These are phyloP conservation scores for Spongilla lacustris DNA, from an alignment of 37 sponge, comb jelly and placozoan species.

Conservation along the genomic window DNA sequence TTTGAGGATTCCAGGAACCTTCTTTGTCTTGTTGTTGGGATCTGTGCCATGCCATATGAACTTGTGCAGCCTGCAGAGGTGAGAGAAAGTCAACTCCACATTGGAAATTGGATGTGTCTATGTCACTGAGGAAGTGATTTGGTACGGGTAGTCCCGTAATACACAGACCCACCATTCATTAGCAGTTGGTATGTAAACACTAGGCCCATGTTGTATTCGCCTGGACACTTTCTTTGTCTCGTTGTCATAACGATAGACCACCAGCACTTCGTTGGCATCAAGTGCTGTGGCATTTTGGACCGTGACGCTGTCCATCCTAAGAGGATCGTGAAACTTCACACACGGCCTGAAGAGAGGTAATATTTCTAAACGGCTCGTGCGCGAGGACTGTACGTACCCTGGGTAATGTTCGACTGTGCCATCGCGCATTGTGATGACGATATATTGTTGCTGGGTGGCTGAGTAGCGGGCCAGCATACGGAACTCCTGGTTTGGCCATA, in stretches of 20 bases:
- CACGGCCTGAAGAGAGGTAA: slow-evolving; percentile 53
- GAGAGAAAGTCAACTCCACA: too few relatives aligned
- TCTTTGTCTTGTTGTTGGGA: slow-evolving; percentile 82
- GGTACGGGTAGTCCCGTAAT: too few relatives aligned
- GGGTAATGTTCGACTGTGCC: slow-evolving; percentile 70
- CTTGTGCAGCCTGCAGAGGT: slow-evolving; percentile 66
- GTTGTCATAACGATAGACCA: slow-evolving; percentile 74
- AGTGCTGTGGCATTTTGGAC: slow-evolving; percentile 66
- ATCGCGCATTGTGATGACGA: slow-evolving; percentile 36
- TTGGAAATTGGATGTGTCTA: too few relatives aligned
- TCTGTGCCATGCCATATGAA: slow-evolving; percentile 94
- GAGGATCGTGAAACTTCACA: slow-evolving; percentile 67
- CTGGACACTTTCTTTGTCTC: slow-evolving; percentile 64
- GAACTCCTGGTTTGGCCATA: slow-evolving; percentile 42
- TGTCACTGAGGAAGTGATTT: too few relatives aligned
- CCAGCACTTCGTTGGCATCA: slow-evolving; percentile 89
- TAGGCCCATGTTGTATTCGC: slow-evolving; percentile 80
- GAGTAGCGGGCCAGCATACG: slow-evolving; percentile 29
- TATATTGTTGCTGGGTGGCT: slow-evolving; percentile 80
- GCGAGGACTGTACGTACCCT: slow-evolving; percentile 45
- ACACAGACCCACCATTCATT: slow-evolving; percentile 73
- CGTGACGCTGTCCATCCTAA: slow-evolving; percentile 23
- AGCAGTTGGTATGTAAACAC: slow-evolving; percentile 78
- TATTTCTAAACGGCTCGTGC: too few relatives aligned
- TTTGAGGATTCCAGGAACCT: slow-evolving; percentile 68